A percentile compares a stretch with the other conserved stretches of the same genome.
These are phyloP conservation scores for Willisornis vidua DNA, from an alignment of 2,113 vertebrate species.

Conservation along the genomic window DNA sequence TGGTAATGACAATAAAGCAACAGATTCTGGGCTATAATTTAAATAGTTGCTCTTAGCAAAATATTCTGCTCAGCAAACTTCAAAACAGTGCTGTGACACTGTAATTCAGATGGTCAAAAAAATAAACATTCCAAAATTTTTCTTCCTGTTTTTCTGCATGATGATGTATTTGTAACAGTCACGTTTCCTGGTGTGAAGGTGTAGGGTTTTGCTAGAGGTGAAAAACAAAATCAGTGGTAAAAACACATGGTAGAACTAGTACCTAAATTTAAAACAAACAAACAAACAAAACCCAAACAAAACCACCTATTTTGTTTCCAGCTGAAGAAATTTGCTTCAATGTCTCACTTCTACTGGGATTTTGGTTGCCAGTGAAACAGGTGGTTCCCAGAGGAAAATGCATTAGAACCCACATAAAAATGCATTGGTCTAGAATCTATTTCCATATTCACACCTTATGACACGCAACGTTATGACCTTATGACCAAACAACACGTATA, in stretches of 20 bases:
- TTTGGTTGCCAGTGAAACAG: neutral
- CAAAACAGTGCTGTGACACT: neutral
- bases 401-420: neutral
- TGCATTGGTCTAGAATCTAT: neutral
- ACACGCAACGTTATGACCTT: neutral
- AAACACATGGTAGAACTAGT: neutral
- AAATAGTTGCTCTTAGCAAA: constrained; percentile 20
- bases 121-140: neutral
- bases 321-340: neutral
- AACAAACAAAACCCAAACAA: too few relatives aligned
- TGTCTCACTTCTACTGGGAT: neutral
- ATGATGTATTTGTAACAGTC: neutral
- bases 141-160: neutral
- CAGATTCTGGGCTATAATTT: constrained; percentile 28
- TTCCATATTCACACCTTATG: neutral
- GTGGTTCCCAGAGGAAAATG: neutral
- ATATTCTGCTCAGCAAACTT: neutral
- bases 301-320: neutral
- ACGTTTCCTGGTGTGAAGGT: neutral
- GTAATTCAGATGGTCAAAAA: neutral
- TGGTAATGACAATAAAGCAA: constrained; percentile 34
- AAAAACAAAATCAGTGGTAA: neutral
- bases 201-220: neutral
- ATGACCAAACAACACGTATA: neutral
- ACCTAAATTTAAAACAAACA: neutral